Evolutionary conservation across 2,113 vertebrate species (phyloP), one percentile per base, ranked within the genome.

Genomic region (Aplodontia rufa): DNA sequence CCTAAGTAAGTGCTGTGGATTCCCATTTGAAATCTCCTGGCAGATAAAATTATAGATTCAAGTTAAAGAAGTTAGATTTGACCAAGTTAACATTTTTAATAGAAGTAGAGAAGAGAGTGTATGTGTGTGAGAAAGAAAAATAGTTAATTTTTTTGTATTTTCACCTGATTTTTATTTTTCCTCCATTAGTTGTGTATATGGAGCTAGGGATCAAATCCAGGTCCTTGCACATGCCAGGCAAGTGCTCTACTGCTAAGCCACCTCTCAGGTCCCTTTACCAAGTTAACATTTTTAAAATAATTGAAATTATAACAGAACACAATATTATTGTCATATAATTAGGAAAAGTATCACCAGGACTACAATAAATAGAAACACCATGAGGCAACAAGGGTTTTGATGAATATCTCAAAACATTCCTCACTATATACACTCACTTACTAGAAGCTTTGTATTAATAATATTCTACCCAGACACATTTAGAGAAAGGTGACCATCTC

Each of bases 361-460:
- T 35, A 26, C 72, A 20, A 47, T 68, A 75, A 87, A 75, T 49
- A 68, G 55, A 80, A 95, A 75, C 42, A n/a, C 60, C 45, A 80
- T 75, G 49, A 19, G 24, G 58, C 16, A 87, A 8, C 11, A 45
- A 91, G 17, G 30, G 3, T 7, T 79, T 89, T 92, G 64, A 74
- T 10, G 62, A 74, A 69, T 71, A 37, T 68, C 49, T 82, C 68
- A 14, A 32, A 80, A 93, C 10, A 74, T 66, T 66, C 53, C 40
- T 28, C 40, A 90, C 1, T 45, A 2, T 53, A 88, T 74, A 42
- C 35, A 66, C n/a, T n/a, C 62, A 64, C 53, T 92, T 85, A 64
- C 51, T 82, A 49, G 87, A 90, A 75, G 55, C 66, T 68, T 85
- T 90, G 69, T 71, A 37, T 4, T 90, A 71, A 93, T 82, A 87